Base-by-base conservation (phyloP, 2,888 invertebrate genomes). In the Gonocerus acuteangulatus region DNA sequence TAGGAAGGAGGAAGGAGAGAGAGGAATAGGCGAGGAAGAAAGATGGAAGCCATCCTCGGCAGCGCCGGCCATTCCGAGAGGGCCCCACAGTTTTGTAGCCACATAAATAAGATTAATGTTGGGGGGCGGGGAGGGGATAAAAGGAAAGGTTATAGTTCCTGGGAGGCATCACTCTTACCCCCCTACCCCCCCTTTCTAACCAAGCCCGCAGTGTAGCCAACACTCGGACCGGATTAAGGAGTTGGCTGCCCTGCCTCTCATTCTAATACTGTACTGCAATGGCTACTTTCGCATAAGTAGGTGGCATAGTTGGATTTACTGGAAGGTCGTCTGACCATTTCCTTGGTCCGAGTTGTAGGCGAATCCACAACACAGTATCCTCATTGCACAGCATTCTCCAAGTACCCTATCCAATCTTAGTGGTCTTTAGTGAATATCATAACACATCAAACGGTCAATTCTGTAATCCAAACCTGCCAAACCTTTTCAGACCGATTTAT, bases 61-160 rank as follows among this genome's bases (percentile, higher is more conserved):
- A 74, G 77, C 77, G 66, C 78, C 58, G 52, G 52, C 49, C 62
- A 36, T 34, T 39, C 57, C 49, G 52, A 54, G 44, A 58, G 61
- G 48, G 49, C 59, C 64, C 47, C 52, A 60, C 54, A 73, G 73
- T 73, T 74, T 74, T 74, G 74, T 74, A 72, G 73, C 74, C 73
- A 74, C 74, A 74, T 75, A 75, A 75, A 75, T 74, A 74, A 74
- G 74, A 74, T 74, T 74, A 73, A 74, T 74, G 74, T 71, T 68
- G 22, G 47, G 36, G 32, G 47, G 42, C 52, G 61, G 44, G 48
- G 51, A 57, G 61, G 39, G 39, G 61, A 64, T 51, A 63, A 59
- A 61, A 61, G 60, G 63, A 58, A 58, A 58, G 44, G 65, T 63
- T 64, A 60, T 64, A 62, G 61, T 61, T 49, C 54, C 36, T 19